Evolutionary conservation across 2,797 vertebrate genomes (phyloP).

Genomic region (Cyprinodon diabolis): DNA sequence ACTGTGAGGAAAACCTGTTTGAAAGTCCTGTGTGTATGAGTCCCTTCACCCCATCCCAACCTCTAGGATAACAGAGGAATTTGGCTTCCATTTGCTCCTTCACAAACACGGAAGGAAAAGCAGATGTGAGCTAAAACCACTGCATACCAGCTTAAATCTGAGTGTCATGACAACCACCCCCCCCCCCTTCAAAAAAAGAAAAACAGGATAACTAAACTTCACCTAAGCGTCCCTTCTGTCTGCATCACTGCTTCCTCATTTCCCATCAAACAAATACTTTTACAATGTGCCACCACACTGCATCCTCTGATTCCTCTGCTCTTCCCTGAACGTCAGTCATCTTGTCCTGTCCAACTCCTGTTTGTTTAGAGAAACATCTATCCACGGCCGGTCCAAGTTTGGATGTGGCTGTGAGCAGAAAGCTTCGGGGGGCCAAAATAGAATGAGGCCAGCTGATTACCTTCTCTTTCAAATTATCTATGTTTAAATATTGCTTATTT

Average conservation of each 20-base stretch:
- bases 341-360: background rate
- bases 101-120: conserved; percentile 38
- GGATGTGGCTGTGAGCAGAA: background rate
- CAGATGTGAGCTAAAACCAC: conserved; percentile 60
- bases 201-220: conserved; percentile 20
- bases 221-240: conserved; percentile 17
- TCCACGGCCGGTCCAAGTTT: background rate
- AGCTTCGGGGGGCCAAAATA: too few relatives aligned
- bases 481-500: too few relatives aligned
- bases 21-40: conserved; percentile 19
- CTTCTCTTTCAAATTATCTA: background rate
- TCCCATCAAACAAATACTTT: background rate
- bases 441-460: background rate
- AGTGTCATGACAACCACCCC: conserved; percentile 31
- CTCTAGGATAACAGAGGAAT: conserved; percentile 54
- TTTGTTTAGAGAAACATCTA: background rate
- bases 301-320: background rate
- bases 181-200: background rate
- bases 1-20: background rate
- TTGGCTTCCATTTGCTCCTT: conserved; percentile 41
- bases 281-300: background rate
- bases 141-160: conserved; percentile 55
- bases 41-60: conserved; percentile 29
- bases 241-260: conserved; percentile 3
- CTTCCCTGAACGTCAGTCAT: background rate